These are phyloP conservation scores for Pongo abelii DNA, from an alignment of 2,113 vertebrate genomes.

Conservation along the genomic window DNA sequence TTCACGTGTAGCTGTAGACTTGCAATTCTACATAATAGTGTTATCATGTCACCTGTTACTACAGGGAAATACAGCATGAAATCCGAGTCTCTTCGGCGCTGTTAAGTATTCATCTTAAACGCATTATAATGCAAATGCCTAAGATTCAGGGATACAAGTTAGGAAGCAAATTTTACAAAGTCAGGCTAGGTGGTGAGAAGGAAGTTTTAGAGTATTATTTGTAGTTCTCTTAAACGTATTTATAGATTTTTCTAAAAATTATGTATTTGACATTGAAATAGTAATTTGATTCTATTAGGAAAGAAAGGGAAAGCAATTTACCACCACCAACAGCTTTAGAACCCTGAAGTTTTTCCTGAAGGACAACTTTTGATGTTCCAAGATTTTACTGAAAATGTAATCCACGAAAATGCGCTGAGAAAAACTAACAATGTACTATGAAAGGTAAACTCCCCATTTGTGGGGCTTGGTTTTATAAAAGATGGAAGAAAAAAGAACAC, in stretches of 20 bases:
- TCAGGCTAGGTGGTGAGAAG: conserved; percentile 76
- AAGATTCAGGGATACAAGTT: conserved; percentile 80
- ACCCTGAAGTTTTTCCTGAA: conserved; percentile 73
- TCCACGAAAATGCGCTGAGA: conserved; percentile 59
- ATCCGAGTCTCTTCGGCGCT: conserved; percentile 76
- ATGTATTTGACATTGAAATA: conserved; percentile 62
- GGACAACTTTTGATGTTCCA: conserved; percentile 66
- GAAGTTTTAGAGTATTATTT: conserved; percentile 82
- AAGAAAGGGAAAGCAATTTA: background rate
- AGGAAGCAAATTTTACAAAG: conserved; percentile 83
- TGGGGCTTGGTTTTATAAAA: conserved; percentile 43
- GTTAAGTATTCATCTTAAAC: conserved; percentile 81
- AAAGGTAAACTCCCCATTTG: conserved; percentile 69
- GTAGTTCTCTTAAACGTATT: conserved; percentile 58
- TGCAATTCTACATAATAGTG: conserved; percentile 83
- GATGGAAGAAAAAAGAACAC: conserved; percentile 67
- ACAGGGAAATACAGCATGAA: conserved; percentile 80
- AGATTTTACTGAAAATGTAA: conserved; percentile 56
- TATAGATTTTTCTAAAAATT: conserved; percentile 62
- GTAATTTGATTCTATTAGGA: conserved; percentile 57
- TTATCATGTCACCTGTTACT: conserved; percentile 88
- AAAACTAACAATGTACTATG: conserved; percentile 66
- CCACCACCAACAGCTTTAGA: background rate
- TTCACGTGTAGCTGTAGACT: conserved; percentile 84
- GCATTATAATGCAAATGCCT: conserved; percentile 86